Evolutionary conservation across 2,113 vertebrate genomes (phyloP), one percentile per base, ranked within the genome.

Genomic region (Sterrhoptilus dennistouni): DNA sequence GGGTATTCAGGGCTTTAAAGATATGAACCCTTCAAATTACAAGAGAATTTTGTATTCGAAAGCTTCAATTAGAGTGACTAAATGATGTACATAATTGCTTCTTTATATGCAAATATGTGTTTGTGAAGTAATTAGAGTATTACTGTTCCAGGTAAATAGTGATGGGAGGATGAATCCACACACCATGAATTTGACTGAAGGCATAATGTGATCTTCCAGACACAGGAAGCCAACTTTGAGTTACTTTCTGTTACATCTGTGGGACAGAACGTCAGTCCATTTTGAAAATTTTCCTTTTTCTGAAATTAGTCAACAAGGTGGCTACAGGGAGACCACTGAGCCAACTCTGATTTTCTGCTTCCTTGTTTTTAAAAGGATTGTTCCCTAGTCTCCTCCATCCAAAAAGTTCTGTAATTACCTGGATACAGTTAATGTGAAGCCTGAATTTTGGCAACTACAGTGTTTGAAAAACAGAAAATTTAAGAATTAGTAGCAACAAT

Each of bases 71-170:
- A 87, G 40, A 74, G 40, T 75, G 83, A 64, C 44, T 90, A 77
- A 94, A 83, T 74, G 15, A 90, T 71, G 40, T 95, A 82, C 54
- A 33, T 77, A 97, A 93, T 88, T 94, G 42, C 50, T 96, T 93
- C 84, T 87, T 94, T 94, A 68, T 94, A 93, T 95, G 76, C 69
- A 93, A 96, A 89, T 90, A 61, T 36, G 25, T 89, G 74, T 95
- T 93, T 97, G 47, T 88, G 72, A 90, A 57, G 19, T 91, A 96
- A 95, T 97, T 96, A 53, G 33, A 40, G n/a, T 68, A 66, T 87
- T 80, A 60, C 23, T 42, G 23, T 68, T 77, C 61, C 40, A 94
- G 92, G 79, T 95, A 95, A 93, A 64, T 44, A 81, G 45, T 24
- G 68, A 82, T 49, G 59, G 89, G 25, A 70, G 40, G 19, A 89